Evolutionary conservation across 2,888 invertebrate species (phyloP), one percentile per base, ranked within the genome.

Genomic region (Cheilosia vernalis): DNA sequence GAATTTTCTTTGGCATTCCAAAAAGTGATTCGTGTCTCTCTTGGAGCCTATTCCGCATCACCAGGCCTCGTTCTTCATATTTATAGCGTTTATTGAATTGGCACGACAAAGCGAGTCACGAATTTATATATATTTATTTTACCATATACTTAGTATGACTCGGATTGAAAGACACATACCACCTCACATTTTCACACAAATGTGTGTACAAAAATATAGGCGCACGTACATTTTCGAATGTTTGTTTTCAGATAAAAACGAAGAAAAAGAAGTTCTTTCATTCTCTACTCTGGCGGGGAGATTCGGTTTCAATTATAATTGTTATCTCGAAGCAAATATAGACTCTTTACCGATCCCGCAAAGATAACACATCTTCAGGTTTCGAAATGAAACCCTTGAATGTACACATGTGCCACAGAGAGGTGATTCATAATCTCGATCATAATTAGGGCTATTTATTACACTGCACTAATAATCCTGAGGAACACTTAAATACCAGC

Each of bases 31-130:
- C 56, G 42, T 73, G 56, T 73, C 17, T 53, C 56, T 72, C 51
- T 21, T 53, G 19, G 27, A 21, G 66, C 60, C 53, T 64, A 5
- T 63, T 40, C 49, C 42, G 55, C 58, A 69, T 58, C 63, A 56
- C 49, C 21, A 42, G 33, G 44, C 51, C 2, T 4, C 55, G 33
- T 47, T 24, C 47, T 60, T 70, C 42, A 9, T 44, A 76, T 80
- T 76, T 74, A 70, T 72, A 72, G 69, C 69, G 70, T 76, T 85
- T 80, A 85, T 81, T 85, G 85, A 85, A 81, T 81, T 81, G 72
- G 77, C 85, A 85, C 85, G 85, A 85, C 61, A 30, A 63, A 63
- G 56, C 40, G 27, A 72, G 81, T 81, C 85, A 85, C 85, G 85
- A 72, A 81, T 72, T 72, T 49, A 66, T 77, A 21, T 21, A 21